phyloP scores from a whole-genome alignment of 2,113 vertebrate genomes.

The Alces alces region DNA sequence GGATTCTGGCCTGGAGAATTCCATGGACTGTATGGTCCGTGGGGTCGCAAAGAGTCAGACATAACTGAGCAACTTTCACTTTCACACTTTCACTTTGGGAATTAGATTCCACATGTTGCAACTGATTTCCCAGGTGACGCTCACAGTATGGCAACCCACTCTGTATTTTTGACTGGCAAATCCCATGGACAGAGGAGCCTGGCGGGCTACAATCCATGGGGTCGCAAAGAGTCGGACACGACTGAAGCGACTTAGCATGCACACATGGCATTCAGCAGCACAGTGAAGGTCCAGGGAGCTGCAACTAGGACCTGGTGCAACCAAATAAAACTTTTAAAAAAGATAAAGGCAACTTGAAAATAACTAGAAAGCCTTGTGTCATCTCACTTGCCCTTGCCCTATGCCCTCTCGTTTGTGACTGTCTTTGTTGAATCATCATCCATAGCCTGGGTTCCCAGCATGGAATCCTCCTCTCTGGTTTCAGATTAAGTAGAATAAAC shows the following conservation, averaged over 20 bases:
- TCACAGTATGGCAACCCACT: background rate
- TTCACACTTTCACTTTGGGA: background rate
- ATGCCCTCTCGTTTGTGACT: background rate
- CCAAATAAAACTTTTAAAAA: background rate
- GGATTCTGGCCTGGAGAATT: background rate
- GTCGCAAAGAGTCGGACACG: rapidly evolving
- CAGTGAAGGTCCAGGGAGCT: background rate
- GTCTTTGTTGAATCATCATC: too few species aligned
- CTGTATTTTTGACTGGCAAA: background rate
- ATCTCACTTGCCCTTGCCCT: background rate
- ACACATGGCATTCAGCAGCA: rapidly evolving
- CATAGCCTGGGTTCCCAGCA: background rate
- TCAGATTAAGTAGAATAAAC: background rate
- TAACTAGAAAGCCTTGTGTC: background rate
- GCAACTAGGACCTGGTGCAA: background rate
- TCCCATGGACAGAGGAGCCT: background rate
- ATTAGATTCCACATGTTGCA: background rate
- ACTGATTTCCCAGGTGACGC: background rate
- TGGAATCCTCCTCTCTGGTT: too few species aligned
- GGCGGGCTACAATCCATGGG: rapidly evolving
- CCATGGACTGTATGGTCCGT: background rate
- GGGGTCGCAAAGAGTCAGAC: background rate
- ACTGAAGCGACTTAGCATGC: background rate
- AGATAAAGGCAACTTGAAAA: background rate
- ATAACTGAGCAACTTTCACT: background rate